Conservation (phyloP, 1,140 invertebrate species). For the Telenomus remus region DNA sequence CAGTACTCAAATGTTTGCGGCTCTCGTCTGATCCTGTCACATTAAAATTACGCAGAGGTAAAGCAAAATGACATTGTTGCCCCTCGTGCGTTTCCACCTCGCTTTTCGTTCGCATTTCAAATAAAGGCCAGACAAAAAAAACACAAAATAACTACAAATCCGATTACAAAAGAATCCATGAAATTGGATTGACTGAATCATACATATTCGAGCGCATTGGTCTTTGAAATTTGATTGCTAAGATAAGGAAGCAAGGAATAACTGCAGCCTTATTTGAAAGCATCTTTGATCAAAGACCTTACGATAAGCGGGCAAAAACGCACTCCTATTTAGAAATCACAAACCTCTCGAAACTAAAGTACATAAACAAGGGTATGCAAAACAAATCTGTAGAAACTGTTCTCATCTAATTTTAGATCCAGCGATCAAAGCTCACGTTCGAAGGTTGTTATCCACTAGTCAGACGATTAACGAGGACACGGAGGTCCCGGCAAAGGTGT, state of each 20-base stretch:
- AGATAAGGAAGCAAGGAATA: no score
- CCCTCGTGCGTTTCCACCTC: conserved; percentile 1
- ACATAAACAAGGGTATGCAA: no score
- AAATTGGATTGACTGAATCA: conserved; percentile 14
- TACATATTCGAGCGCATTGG: neutral
- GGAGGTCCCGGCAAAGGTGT: conserved; percentile 38
- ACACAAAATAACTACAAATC: neutral
- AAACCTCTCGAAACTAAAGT: no score
- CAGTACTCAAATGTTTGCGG: conserved; percentile 93
- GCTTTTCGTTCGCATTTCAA: conserved; percentile 5
- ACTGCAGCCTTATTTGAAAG: no score
- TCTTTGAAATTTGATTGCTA: neutral
- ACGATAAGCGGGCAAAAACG: no score
- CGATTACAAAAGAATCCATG: neutral
- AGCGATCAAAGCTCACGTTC: conserved; percentile 87
- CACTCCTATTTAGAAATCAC: no score
- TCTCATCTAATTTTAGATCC: conserved; percentile 89
- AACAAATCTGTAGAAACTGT: no score
- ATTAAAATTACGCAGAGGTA: conserved; percentile 91
- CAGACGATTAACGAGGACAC: conserved; percentile 67
- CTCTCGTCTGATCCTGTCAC: conserved; percentile 90
- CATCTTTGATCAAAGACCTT: no score
- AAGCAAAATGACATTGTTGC: conserved; percentile 68
- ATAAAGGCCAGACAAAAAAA: no score
- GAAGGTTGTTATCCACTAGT: conserved; percentile 81